Evolutionary conservation across 1,140 invertebrate species (phyloP), one percentile per base, ranked within the genome.

Genomic region (Drosophila ogumai): DNA sequence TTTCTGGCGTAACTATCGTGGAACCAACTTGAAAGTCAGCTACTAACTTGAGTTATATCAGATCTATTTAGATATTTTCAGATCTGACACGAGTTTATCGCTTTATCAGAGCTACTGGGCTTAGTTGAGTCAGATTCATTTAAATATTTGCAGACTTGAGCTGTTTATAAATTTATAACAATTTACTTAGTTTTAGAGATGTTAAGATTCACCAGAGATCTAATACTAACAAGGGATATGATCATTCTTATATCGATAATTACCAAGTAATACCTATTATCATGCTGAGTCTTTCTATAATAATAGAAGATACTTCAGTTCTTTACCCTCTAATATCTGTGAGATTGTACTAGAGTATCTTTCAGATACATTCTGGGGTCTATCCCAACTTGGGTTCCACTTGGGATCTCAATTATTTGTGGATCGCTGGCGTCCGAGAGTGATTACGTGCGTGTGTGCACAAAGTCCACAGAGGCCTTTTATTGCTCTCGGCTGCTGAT

Each of bases 371-470:
- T 32, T 22, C 44, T n/a, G 17, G 3, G 9, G 31, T 61, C 49
- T 56, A 28, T 28, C 28, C 57, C 31, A 66, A 46, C 54, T 71
- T 59, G 10, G 28, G 22, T 38, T 59, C 57, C 69, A 55, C 38
- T 19, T 17, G 13, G 13, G 19, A 43, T 41, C n/a, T 22, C 19
- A 40, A 25, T 40, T 10, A 32, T 56, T 17, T 50, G 43, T 65
- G 73, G 71, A 75, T 75, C 10, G 73, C 15, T 47, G 32, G 43
- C n/a, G 32, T 54, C 38, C 40, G 38, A n/a, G 38, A 61, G 36
- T 81, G 61, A 68, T 58, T 86, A 86, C 79, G 82, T 86, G 82
- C 82, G 63, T 78, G 65, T 67, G 57, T 44, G 68, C 75, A 69
- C 82, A 86, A 79, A 86, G 82, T 87, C 82, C 75, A 72, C 47